These are phyloP conservation scores for Lagodon rhomboides DNA, from an alignment of 2,797 vertebrate species.

Conservation along the genomic window DNA sequence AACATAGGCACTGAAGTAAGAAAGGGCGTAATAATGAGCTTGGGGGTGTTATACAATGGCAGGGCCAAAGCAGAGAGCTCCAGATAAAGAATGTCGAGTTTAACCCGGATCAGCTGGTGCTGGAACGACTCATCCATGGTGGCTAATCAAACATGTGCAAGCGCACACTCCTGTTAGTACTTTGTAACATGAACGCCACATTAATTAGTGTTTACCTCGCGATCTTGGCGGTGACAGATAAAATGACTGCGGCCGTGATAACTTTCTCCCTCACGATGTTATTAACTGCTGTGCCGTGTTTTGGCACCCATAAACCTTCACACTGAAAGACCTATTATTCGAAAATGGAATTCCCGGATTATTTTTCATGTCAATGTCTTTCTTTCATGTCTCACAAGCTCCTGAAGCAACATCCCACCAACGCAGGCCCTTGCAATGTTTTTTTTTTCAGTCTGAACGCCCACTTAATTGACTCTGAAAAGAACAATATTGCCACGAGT, in stretches of 20 bases:
- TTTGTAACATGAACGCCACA: slow-evolving; percentile 15
- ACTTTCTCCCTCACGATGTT: background rate
- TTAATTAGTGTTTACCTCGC: slow-evolving; percentile 18
- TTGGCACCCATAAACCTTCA: background rate
- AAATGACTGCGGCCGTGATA: background rate
- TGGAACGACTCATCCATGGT: slow-evolving; percentile 1
- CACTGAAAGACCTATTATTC: background rate
- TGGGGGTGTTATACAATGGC: background rate
- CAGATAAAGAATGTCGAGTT: background rate
- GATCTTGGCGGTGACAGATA: background rate
- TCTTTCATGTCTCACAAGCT: slow-evolving; percentile 3
- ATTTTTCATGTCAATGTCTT: background rate
- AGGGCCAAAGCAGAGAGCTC: slow-evolving; percentile 8
- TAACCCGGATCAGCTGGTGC: background rate
- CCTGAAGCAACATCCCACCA: background rate
- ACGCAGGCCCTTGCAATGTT: too few relatives aligned
- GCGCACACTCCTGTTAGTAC: slow-evolving; percentile 7
- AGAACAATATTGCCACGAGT: background rate
- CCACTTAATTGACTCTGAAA: slow-evolving; percentile 3
- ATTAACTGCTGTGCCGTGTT: background rate
- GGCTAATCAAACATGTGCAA: slow-evolving; percentile 22
- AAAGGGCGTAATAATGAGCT: too few relatives aligned
- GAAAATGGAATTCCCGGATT: slow-evolving; percentile 2
- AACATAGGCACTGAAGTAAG: too few relatives aligned
- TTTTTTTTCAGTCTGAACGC: background rate